Conservation (phyloP, 2,113 vertebrate species). For the Muntiacus reevesi region DNA sequence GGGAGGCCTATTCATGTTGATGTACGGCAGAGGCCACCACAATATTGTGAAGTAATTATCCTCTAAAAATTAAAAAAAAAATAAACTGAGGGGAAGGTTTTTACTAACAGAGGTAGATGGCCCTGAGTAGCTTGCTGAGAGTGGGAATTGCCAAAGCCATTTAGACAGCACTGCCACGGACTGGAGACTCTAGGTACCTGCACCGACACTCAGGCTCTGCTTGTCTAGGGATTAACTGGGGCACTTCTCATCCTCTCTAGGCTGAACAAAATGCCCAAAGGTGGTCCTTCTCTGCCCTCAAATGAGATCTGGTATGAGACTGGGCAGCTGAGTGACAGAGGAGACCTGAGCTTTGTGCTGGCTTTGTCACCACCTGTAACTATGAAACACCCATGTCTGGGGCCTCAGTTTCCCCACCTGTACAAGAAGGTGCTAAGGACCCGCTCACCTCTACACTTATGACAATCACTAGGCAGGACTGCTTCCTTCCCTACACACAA, state of each 20-base stretch:
- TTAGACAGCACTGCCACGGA: slow-evolving; percentile 70
- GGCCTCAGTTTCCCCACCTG: background rate
- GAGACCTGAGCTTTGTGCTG: background rate
- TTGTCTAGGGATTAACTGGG: slow-evolving; percentile 59
- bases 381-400: background rate
- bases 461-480: background rate
- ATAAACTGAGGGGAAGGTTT: background rate
- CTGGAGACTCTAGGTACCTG: slow-evolving; percentile 48
- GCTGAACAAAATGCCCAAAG: background rate
- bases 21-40: background rate
- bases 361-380: background rate
- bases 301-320: background rate
- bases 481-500: background rate
- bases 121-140: slow-evolving; percentile 46
- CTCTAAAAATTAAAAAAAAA: background rate
- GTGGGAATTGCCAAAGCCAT: slow-evolving; percentile 75
- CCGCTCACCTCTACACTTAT: background rate
- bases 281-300: background rate
- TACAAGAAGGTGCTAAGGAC: background rate
- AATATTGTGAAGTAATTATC: background rate
- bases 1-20: background rate
- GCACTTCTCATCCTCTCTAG: slow-evolving; percentile 32
- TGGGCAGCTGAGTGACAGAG: background rate
- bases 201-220: slow-evolving; percentile 46
- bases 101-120: background rate